Evolutionary conservation across 2,113 vertebrate genomes (phyloP), one percentile per base, ranked within the genome.

Genomic region (Reinhardtius hippoglossoides): DNA sequence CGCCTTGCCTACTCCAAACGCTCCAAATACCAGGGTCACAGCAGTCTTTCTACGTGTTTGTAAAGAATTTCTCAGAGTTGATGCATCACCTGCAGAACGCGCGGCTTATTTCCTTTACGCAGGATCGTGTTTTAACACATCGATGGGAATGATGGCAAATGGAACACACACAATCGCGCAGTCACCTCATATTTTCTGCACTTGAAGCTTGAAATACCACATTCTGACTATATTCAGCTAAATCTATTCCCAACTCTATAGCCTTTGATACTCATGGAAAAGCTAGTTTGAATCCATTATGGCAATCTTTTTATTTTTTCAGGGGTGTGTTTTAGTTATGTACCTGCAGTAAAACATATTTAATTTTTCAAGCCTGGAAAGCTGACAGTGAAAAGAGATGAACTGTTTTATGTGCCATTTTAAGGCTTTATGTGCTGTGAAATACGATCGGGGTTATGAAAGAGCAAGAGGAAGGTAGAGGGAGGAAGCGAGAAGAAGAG

Each of bases 341-440:
- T 94, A 92, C 92, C 91, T 89, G 90, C 88, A 81, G 87, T 94
- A 93, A 94, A 94, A 92, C 93, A 91, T 90, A 93, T 94, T 94
- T 90, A 93, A 93, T 94, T 94, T 94, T 91, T 93, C 88, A 93
- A 92, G 86, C 89, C 91, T 87, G 70, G 89, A 92, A 92, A 94
- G 85, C 86, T 83, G 89, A 93, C 91, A 91, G 89, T 94, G 90
- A 94, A 95, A 94, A 92, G 93, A 94, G 92, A 94, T 94, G 94
- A 93, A 91, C 91, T 94, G 94, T 94, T 95, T 95, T 94, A 95
- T 95, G 94, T 94, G 92, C 90, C 92, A 90, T 94, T 95, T 94
- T 94, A 94, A 92, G 93, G 92, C 90, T 94, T 93, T 94, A 94
- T 94, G 93, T 94, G 93, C 90, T 95, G 94, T 95, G 92, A 94